Conservation (phyloP, 2,888 invertebrate species). For the Drosophila mayaguana region DNA sequence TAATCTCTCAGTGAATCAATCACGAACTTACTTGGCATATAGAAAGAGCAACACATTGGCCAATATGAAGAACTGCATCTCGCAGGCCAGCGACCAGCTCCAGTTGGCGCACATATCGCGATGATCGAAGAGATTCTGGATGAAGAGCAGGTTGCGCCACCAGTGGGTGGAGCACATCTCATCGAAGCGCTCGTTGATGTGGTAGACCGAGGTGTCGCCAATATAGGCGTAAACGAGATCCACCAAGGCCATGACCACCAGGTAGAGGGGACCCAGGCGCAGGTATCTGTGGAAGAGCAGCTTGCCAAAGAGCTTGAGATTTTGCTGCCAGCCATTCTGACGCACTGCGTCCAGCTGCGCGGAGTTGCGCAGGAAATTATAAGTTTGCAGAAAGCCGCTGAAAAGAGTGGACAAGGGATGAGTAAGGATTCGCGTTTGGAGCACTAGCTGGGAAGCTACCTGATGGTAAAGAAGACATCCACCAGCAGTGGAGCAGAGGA, state of each 20-base stretch:
- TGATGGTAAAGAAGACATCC: constrained; percentile 85
- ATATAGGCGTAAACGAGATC: constrained; percentile 83
- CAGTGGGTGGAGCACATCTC: constrained; percentile 83
- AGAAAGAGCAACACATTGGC: constrained; percentile 81
- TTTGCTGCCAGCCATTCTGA: constrained; percentile 68
- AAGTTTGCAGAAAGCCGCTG: constrained; percentile 84
- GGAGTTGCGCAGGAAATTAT: constrained; percentile 83
- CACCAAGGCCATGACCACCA: constrained; percentile 82
- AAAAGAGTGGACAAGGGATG: background rate
- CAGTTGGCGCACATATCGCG: constrained; percentile 85
- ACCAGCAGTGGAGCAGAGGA: constrained; percentile 84
- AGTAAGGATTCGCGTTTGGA: background rate
- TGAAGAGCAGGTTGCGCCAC: constrained; percentile 85
- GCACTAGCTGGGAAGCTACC: constrained; percentile 60
- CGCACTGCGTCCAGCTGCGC: constrained; percentile 77
- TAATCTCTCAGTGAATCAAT: background rate
- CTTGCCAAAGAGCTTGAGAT: constrained; percentile 79
- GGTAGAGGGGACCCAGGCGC: constrained; percentile 83
- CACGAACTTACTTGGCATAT: constrained; percentile 81
- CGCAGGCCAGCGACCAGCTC: constrained; percentile 85
- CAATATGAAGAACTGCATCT: constrained; percentile 85
- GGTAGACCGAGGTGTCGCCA: constrained; percentile 84
- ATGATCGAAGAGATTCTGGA: constrained; percentile 84
- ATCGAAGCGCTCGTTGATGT: constrained; percentile 84
- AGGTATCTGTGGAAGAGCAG: constrained; percentile 83